These are phyloP conservation scores for Henricia sp. DNA, from an alignment of 53 echinoderm and acorn worm genomes.

Conservation along the genomic window DNA sequence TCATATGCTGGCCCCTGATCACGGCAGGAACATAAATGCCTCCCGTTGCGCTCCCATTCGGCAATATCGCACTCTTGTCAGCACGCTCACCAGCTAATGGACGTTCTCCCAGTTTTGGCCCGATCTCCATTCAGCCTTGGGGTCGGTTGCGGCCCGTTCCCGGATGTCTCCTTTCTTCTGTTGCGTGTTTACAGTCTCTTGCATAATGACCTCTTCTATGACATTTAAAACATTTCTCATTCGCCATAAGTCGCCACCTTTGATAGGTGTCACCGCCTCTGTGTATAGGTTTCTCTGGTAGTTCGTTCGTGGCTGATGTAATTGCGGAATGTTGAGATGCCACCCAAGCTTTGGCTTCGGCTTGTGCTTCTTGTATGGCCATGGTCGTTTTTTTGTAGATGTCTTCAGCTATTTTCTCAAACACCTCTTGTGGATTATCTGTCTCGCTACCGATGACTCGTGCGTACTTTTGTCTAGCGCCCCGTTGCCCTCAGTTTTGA, in stretches of 20 bases:
- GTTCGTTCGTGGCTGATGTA: not conserved
- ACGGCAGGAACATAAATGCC: constrained; percentile 36
- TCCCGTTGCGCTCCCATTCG: not conserved
- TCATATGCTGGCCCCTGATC: constrained; percentile 9
- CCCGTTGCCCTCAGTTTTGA: not conserved
- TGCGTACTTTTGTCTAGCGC: not conserved
- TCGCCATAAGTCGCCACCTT: not conserved
- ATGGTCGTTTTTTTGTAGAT: not conserved
- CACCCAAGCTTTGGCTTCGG: constrained; percentile 3
- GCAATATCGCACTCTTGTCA: not conserved
- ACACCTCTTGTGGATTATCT: not conserved
- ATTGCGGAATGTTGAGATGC: constrained; percentile 3
- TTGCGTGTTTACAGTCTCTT: not conserved
- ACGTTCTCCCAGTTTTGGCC: constrained; percentile 2
- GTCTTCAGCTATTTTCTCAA: not conserved
- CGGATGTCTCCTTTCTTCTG: not conserved
- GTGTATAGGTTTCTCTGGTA: no score
- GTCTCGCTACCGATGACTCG: not conserved
- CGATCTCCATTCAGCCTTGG: constrained; percentile 33
- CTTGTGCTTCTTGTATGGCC: constrained; percentile 12
- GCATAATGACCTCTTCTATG: constrained; percentile 2
- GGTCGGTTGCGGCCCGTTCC: constrained; percentile 41
- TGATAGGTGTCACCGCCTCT: not conserved
- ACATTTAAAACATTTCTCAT: not conserved
- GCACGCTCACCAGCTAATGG: not conserved